phyloP scores from a whole-genome alignment of 2,888 invertebrate genomes.

The Drosophila limbata region DNA sequence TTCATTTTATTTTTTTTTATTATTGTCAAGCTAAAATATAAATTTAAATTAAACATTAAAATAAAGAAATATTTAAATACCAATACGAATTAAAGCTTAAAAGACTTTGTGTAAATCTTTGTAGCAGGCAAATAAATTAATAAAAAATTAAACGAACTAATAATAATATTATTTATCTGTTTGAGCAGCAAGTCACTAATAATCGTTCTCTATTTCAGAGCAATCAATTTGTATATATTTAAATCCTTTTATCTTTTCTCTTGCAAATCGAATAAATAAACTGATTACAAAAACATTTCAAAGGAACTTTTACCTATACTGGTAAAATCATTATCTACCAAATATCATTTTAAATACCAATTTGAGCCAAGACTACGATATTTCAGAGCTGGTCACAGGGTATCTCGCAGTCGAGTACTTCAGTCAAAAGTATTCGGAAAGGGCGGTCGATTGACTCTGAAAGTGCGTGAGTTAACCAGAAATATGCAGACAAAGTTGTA shows the following conservation, averaged over 20 bases:
- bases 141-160: no score
- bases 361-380: background rate
- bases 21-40: no score
- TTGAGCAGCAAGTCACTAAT: background rate
- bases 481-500: conserved; percentile 21
- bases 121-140: background rate
- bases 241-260: no score
- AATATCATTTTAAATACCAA: no score
- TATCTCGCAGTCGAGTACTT: background rate
- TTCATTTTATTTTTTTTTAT: no score
- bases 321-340: background rate
- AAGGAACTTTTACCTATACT: background rate
- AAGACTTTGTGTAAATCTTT: background rate
- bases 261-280: background rate
- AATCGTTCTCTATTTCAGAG: no score
- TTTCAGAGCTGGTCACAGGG: background rate
- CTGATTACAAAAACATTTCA: background rate
- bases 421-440: background rate
- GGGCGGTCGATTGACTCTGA: conserved; percentile 4
- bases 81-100: no score
- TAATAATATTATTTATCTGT: background rate
- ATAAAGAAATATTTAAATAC: no score
- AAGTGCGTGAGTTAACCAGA: conserved; percentile 4
- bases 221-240: no score
- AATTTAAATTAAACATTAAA: no score